A percentile compares a stretch with the other conserved stretches of the same genome.
Evolutionary conservation across 1,140 invertebrate genomes (phyloP).

Genomic region (Lepidurus arcticus): DNA sequence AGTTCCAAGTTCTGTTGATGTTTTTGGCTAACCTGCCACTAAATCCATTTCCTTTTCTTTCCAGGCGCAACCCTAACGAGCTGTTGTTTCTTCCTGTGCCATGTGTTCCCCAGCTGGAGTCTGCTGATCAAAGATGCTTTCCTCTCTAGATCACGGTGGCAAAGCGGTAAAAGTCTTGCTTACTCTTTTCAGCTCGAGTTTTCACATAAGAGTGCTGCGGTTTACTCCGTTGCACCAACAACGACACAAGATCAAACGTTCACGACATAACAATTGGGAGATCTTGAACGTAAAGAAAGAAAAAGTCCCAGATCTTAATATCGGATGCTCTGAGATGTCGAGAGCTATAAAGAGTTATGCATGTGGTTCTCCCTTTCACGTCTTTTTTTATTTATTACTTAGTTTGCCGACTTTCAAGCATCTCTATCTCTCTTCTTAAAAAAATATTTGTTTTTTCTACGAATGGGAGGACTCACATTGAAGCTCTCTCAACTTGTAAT

Average conservation of each 20-base stretch:
- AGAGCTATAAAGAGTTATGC: not conserved
- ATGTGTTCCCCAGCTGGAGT: not conserved
- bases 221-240: not conserved
- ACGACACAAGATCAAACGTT: no score
- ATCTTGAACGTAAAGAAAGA: not conserved
- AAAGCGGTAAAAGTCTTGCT: not conserved
- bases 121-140: conserved; percentile 1
- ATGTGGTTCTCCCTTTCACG: not conserved
- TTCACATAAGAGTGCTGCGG: not conserved
- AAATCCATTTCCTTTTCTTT: not conserved
- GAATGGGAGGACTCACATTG: no score
- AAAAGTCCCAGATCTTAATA: not conserved
- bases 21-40: no score
- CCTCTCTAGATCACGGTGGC: not conserved
- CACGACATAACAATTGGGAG: not conserved
- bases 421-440: no score
- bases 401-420: not conserved
- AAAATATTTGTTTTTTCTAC: no score
- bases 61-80: not conserved
- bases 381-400: not conserved
- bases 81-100: not conserved
- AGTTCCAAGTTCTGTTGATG: no score
- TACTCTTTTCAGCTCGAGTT: not conserved
- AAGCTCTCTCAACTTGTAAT: not conserved
- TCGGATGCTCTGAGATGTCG: not conserved